Evolutionary conservation across 92 coral and sea anemone genomes (phyloP).

Genomic region (Zoanthus sociatus): DNA sequence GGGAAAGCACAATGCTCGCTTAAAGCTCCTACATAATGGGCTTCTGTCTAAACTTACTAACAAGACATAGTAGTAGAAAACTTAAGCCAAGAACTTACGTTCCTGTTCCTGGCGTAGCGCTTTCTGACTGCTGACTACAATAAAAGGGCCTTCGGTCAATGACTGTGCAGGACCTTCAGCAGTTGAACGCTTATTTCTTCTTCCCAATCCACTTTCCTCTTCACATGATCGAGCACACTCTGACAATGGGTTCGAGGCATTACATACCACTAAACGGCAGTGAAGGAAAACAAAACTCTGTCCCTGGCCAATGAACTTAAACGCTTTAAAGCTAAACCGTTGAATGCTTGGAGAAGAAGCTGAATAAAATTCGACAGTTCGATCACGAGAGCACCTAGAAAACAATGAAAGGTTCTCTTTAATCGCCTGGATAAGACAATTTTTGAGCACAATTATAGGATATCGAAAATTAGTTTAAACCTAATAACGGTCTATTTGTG

Average conservation of each 20-base stretch:
- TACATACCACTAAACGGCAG: slow-evolving; percentile 82
- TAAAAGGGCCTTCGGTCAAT: slow-evolving; percentile 81
- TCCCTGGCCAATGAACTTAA: slow-evolving; percentile 74
- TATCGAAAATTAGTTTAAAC: too few species aligned
- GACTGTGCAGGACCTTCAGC: slow-evolving; percentile 59
- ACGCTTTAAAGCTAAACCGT: slow-evolving; percentile 84
- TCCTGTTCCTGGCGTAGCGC: slow-evolving; percentile 45
- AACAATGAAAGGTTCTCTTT: not conserved
- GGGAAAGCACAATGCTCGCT: too few species aligned
- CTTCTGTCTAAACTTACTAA: too few species aligned
- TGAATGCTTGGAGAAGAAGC: slow-evolving; percentile 56
- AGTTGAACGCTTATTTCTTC: slow-evolving; percentile 54
- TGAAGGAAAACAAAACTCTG: slow-evolving; percentile 78
- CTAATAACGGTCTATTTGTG: too few species aligned
- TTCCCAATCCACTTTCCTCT: slow-evolving; percentile 53
- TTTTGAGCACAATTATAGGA: too few species aligned
- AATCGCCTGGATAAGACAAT: too few species aligned
- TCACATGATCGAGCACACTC: slow-evolving; percentile 72
- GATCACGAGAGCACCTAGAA: slow-evolving; percentile 73
- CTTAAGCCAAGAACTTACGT: slow-evolving; percentile 13
- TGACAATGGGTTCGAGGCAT: slow-evolving; percentile 75
- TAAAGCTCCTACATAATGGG: too few species aligned
- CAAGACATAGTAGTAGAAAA: too few species aligned
- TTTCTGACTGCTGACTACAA: slow-evolving; percentile 46
- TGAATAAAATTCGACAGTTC: slow-evolving; percentile 64